These are phyloP conservation scores for Austrofundulus limnaeus DNA, from an alignment of 2,113 vertebrate genomes.

Conservation along the genomic window DNA sequence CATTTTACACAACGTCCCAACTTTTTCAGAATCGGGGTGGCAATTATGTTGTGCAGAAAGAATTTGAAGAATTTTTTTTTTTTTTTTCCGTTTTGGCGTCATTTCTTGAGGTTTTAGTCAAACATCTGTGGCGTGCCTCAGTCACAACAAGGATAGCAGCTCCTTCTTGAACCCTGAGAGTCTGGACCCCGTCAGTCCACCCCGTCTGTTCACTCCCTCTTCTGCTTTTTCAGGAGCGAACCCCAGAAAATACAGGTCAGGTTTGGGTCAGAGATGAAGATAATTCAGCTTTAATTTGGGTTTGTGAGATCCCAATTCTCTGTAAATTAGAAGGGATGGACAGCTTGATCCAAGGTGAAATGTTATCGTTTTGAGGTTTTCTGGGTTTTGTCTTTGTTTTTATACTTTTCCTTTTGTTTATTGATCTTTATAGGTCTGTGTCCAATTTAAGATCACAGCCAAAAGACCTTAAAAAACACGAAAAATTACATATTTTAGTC, in stretches of 20 bases:
- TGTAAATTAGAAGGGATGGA: neutral
- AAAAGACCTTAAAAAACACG: no score
- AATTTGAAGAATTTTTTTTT: neutral
- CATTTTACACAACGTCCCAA: no score
- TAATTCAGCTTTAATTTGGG: neutral
- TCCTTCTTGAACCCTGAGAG: neutral
- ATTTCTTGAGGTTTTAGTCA: no score
- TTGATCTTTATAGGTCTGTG: no score
- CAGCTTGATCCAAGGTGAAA: no score
- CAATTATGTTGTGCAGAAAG: no score
- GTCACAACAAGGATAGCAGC: neutral
- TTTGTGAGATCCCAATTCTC: neutral
- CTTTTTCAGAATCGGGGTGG: no score
- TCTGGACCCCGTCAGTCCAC: neutral
- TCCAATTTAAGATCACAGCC: no score
- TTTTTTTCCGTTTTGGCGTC: neutral
- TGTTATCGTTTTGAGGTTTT: no score
- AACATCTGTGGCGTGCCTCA: neutral
- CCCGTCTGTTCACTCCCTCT: neutral
- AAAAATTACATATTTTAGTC: neutral
- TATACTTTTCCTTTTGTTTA: no score
- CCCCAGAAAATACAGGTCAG: neutral
- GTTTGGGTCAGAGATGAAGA: neutral
- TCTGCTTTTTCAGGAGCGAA: neutral
- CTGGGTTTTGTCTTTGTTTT: no score